These are phyloP conservation scores for Haliclona indistincta DNA, from an alignment of 37 sponge, comb jelly and placozoan genomes.

Conservation along the genomic window DNA sequence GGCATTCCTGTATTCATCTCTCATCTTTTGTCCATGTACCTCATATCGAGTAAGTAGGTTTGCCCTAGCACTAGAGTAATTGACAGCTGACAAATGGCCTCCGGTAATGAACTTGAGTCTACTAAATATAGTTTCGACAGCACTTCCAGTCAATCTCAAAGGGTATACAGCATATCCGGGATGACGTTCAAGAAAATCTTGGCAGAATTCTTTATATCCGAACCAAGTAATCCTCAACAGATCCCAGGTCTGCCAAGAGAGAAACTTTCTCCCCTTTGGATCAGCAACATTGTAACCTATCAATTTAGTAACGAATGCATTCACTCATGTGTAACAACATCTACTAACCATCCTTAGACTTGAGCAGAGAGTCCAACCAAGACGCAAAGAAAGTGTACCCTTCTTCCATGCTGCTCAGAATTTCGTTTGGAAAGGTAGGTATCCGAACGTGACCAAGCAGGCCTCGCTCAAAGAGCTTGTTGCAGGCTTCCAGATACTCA, in stretches of 20 bases:
- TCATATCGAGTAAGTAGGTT: too few relatives aligned
- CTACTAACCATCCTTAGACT: neutral
- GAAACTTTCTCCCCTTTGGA: neutral
- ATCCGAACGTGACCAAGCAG: constrained; percentile 3
- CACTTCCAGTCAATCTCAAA: constrained; percentile 15
- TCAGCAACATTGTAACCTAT: neutral
- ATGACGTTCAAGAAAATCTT: constrained; percentile 6
- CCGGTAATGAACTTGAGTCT: constrained; percentile 1
- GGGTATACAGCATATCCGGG: constrained; percentile 16
- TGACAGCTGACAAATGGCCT: neutral
- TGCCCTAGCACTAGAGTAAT: constrained; percentile 23
- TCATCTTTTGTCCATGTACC: neutral
- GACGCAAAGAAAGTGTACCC: constrained; percentile 4
- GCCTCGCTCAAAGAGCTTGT: constrained; percentile 21
- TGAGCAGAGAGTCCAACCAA: neutral
- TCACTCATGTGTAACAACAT: constrained; percentile 2
- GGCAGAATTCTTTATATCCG: constrained; percentile 11
- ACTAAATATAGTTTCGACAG: constrained; percentile 25
- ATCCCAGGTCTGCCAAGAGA: constrained; percentile 41
- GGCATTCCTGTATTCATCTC: neutral
- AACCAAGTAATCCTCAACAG: neutral
- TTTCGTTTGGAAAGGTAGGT: neutral
- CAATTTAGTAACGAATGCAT: constrained; percentile 1
- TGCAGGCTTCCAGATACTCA: constrained; percentile 25
- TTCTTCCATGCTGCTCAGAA: constrained; percentile 13